Base-by-base conservation (phyloP, 2,797 vertebrate species). In the Decapterus maruadsi region DNA sequence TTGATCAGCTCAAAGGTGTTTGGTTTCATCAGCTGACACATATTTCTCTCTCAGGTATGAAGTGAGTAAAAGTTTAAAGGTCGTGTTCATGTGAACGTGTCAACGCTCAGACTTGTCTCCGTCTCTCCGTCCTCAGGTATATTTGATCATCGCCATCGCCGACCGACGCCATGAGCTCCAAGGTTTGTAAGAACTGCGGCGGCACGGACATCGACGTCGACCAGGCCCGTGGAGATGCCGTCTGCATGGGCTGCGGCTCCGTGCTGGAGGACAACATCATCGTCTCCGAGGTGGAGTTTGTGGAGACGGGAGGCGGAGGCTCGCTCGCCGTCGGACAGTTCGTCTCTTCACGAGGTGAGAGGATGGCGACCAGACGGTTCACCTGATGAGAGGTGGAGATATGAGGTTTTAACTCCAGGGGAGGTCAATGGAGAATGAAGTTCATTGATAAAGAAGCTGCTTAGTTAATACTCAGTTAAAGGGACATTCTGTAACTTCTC, bases 261-360 rank as follows among this genome's bases (percentile, higher is more conserved):
- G 97, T 99, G 80, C 95, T 99, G 85, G 98, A 99, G 93, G 97
- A 99, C 94, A 99, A 97, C 94, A 98, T 99, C 93, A 99, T 99
- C 81, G 97, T 99, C 50, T 98, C 97, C 0, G 97, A 99, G 94
- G 96, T 99, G 87, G 96, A 97, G 94, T 99, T 99, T 40, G 97
- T 98, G 93, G 97, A 99, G 91, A 95, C 96, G 87, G 97, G 96
- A 19, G 97, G 97, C 6, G 97, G 98, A 8, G 95, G 96, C 1
- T 97, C 97, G 12, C 95, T 95, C 12, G 98, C 97, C 0, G 96
- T 98, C 0, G 97, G 97, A 14, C 98, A 98, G 95, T 99, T 99
- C 62, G 96, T 99, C 88, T 97, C 97, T 0, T 88, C 97, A 26
- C 97, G 97, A 68, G 96, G 97, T 98, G 87, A 90, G 96, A 90